These are phyloP conservation scores for Oscheius onirici DNA, from an alignment of 2,888 invertebrate genomes.

Conservation along the genomic window DNA sequence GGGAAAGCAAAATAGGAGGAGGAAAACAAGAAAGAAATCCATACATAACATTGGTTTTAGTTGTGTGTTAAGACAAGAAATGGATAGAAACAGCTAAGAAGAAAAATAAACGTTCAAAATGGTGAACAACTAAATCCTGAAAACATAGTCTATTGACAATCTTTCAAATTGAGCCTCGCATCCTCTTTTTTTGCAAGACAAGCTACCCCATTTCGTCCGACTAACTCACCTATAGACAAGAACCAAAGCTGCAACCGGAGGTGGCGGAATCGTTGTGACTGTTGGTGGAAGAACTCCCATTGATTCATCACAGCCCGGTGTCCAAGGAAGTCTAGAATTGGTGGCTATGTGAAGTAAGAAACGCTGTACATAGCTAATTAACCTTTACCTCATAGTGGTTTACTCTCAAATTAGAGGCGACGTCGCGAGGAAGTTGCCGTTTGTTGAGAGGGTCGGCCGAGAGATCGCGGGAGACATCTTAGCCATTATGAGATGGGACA, in stretches of 20 bases:
- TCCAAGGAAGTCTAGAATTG: constrained; percentile 25
- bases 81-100: too few relatives aligned
- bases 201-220: too few relatives aligned
- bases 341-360: background rate
- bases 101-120: too few relatives aligned
- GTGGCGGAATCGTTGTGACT: background rate
- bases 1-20: background rate
- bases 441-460: background rate
- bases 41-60: too few relatives aligned
- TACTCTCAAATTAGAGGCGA: background rate
- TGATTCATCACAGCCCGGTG: constrained; percentile 25
- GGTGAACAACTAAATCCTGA: too few relatives aligned
- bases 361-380: background rate
- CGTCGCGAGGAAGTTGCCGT: background rate
- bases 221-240: constrained; percentile 18
- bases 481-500: constrained; percentile 18
- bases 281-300: constrained; percentile 17
- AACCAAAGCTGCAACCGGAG: constrained; percentile 13
- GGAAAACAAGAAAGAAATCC: too few relatives aligned
- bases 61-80: too few relatives aligned
- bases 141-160: too few relatives aligned
- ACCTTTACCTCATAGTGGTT: constrained; percentile 4
- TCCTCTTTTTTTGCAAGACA: too few relatives aligned
- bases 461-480: constrained; percentile 24
- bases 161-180: too few relatives aligned